phyloP scores from a whole-genome alignment of 2,888 invertebrate genomes.

The Theretra japonica region DNA sequence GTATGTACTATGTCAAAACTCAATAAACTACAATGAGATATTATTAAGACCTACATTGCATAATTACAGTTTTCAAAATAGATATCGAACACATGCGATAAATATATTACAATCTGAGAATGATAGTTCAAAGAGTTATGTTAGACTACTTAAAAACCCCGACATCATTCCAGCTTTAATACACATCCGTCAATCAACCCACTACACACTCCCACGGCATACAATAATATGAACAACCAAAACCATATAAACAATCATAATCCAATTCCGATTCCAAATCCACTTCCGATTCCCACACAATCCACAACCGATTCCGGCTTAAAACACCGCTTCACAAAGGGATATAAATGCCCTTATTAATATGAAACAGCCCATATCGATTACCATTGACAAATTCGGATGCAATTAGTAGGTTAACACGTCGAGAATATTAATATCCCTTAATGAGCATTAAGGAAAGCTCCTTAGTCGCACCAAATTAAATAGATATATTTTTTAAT shows the following conservation, averaged over 20 bases:
- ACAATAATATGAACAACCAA: background rate
- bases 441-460: slow-evolving; percentile 39
- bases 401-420: slow-evolving; percentile 34
- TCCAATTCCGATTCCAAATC: slow-evolving; percentile 4
- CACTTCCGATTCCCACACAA: slow-evolving; percentile 40
- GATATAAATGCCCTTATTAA: slow-evolving; percentile 42
- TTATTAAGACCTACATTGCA: no score
- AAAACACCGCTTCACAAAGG: slow-evolving; percentile 31
- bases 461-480: background rate
- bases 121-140: no score
- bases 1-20: no score
- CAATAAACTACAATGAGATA: no score
- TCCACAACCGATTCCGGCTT: slow-evolving; percentile 32
- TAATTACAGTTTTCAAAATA: no score
- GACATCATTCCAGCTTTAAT: no score
- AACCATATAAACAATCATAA: background rate
- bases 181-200: no score
- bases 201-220: background rate
- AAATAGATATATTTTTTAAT: background rate
- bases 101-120: no score
- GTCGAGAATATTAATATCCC: slow-evolving; percentile 48
- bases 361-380: slow-evolving; percentile 43
- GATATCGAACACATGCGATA: no score
- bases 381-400: slow-evolving; percentile 49
- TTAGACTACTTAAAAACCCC: no score